Percentiles rank a stretch among this genome's conserved stretches.
phyloP scores from a whole-genome alignment of 2,113 vertebrate genomes.

The Antechinus stuartii region DNA sequence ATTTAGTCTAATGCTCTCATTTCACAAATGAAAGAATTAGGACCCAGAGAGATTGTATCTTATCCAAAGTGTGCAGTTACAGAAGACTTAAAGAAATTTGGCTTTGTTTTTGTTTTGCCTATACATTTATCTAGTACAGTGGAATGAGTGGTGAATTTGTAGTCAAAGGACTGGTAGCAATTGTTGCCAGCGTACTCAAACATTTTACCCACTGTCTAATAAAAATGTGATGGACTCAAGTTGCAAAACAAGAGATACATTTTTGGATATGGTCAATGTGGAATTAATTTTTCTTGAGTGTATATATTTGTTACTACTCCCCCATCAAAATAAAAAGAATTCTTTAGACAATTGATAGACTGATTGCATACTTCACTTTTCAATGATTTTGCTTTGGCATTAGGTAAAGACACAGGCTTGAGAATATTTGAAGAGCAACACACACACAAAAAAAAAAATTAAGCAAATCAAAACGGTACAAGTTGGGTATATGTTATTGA shows the following conservation, averaged over 20 bases:
- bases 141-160: no score
- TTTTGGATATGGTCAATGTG: not conserved
- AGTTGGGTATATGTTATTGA: not conserved
- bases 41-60: not conserved
- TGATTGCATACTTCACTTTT: conserved; percentile 11
- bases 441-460: not conserved
- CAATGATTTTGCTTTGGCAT: conserved; percentile 1
- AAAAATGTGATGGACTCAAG: not conserved
- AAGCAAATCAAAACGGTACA: not conserved
- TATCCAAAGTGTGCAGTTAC: not conserved
- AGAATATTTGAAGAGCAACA: not conserved
- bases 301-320: not conserved
- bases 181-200: not conserved
- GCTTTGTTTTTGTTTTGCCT: no score
- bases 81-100: no score
- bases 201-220: not conserved
- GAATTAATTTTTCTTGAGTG: not conserved
- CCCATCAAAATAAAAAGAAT: conserved; percentile 5
- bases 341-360: not conserved
- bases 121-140: no score
- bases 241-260: not conserved
- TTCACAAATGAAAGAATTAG: not conserved
- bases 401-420: not conserved
- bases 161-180: not conserved
- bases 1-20: not conserved